Conservation (phyloP, 2,113 vertebrate genomes). For the Rana temporaria region DNA sequence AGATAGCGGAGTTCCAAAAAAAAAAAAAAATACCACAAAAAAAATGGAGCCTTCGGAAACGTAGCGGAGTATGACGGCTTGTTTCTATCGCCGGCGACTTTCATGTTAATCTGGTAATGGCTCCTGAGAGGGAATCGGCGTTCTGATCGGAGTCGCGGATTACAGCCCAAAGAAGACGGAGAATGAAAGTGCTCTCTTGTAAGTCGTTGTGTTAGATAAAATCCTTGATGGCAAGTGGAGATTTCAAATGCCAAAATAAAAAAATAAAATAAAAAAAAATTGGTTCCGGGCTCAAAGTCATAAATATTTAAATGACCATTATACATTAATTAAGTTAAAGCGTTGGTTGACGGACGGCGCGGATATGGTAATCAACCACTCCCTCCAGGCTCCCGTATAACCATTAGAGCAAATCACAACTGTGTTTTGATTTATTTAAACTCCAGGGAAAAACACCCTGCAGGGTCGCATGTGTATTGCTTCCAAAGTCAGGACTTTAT, state of each 20-base stretch:
- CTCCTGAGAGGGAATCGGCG: conserved; percentile 9
- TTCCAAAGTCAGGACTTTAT: too few species aligned
- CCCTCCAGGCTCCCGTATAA: conserved; percentile 25
- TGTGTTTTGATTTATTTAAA: not conserved
- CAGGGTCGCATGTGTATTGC: too few species aligned
- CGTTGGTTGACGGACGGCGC: conserved; percentile 44
- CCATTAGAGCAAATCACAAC: not conserved
- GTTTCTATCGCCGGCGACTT: conserved; percentile 36
- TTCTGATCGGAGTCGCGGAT: conserved; percentile 19
- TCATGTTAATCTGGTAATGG: conserved; percentile 32
- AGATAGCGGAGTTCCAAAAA: conserved; percentile 36
- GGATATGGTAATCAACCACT: conserved; percentile 49
- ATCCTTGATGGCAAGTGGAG: conserved; percentile 21
- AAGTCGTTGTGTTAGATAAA: conserved; percentile 9
- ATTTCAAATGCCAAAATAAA: conserved; percentile 42
- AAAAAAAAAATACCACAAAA: conserved; percentile 9
- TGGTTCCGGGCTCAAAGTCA: conserved; percentile 18
- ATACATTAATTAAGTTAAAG: conserved; percentile 54
- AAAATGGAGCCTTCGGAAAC: conserved; percentile 8
- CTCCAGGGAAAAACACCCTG: not conserved
- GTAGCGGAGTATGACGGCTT: not conserved
- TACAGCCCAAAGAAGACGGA: conserved; percentile 7
- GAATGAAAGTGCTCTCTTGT: conserved; percentile 18
- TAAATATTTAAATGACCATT: conserved; percentile 50
- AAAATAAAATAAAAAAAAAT: not conserved